Evolutionary conservation across 1,140 invertebrate species (phyloP), one percentile per base, ranked within the genome.

Genomic region (Gryon sp.): DNA sequence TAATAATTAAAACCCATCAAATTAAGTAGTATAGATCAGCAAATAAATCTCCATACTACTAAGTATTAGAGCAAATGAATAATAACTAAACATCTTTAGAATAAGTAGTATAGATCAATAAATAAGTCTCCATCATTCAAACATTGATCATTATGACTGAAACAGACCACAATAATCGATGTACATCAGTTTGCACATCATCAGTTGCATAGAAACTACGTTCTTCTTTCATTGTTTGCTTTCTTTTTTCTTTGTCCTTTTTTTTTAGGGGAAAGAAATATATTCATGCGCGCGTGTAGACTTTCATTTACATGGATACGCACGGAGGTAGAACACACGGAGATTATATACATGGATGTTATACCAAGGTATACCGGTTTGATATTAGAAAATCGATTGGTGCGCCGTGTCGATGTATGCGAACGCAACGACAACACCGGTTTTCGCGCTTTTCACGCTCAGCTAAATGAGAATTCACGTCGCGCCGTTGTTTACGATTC

Each of bases 311-410:
- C 70, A 75, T 75, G 70, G 59, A 53, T 60, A 59, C 74, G 74
- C 45, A 70, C 43, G 48, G 60, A 73, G 57, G 40, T 78, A 74
- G 76, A n/a, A 63, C 41, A 74, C 55, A 74, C 57, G 76, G 45
- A 78, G 52, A 70, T 70, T 78, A 78, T 78, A 55, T 78, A 78
- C 76, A 78, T 70, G 52, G 70, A 68, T 63, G 63, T 73, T 68
- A 48, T 69, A 77, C 68, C 75, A 68, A 77, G 60, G 48, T 59
- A 59, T 8, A 68, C 66, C 53, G 74, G 38, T 62, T 62, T 41
- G 24, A 72, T 74, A 65, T 73, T 74, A 73, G 76, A 65, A 74
- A 78, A 74, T 78, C 76, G 76, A 78, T 69, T 59, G 53, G 45
- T n/a, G n/a, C 65, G 22, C 48, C 32, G 19, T 15, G 43, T 9